phyloP scores from a whole-genome alignment of 2,797 vertebrate genomes.

The Silurus aristotelis region DNA sequence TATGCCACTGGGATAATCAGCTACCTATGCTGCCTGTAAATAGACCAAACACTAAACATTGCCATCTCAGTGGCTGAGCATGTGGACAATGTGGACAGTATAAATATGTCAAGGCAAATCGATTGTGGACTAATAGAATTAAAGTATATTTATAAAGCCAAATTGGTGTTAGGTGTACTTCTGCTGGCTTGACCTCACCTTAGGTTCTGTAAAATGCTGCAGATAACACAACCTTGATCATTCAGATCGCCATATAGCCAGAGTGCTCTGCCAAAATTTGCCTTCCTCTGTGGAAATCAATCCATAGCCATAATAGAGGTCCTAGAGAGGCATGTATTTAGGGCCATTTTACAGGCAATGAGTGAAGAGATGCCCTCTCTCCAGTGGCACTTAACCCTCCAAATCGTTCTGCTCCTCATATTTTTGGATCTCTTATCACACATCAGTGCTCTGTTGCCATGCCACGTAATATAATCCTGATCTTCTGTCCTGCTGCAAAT shows the following conservation, averaged over 20 bases:
- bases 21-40: slow-evolving; percentile 20
- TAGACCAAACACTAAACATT: slow-evolving; percentile 20
- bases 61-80: slow-evolving; percentile 10
- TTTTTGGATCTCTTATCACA: slow-evolving; percentile 6
- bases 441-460: slow-evolving; percentile 1
- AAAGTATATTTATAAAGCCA: neutral
- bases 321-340: neutral
- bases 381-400: neutral
- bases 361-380: neutral
- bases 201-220: neutral
- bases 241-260: neutral
- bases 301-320: neutral
- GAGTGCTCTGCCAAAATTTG: neutral
- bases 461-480: slow-evolving; percentile 16
- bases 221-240: slow-evolving; percentile 8
- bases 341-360: neutral
- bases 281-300: neutral
- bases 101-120: slow-evolving; percentile 4
- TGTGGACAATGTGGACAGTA: neutral
- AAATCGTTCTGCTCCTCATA: neutral
- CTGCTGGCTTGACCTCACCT: neutral
- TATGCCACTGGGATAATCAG: slow-evolving; percentile 35
- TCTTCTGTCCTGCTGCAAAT: neutral
- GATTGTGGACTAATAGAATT: neutral
- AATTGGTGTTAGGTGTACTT: neutral